Base-by-base conservation (phyloP, 2,797 vertebrate species). In the Cichlasoma orientale region DNA sequence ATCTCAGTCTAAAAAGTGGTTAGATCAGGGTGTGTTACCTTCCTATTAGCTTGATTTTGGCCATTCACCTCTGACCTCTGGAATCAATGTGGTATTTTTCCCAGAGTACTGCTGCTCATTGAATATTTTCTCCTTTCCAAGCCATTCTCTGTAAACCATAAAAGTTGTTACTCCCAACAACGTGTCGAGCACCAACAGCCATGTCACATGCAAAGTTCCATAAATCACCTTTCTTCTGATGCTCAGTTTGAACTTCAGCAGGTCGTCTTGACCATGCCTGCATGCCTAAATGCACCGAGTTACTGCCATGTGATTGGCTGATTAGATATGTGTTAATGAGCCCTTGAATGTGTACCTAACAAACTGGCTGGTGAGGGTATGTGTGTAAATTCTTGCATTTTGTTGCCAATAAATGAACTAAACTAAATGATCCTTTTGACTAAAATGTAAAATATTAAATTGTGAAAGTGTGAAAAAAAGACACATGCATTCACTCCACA, bases 81-180 rank as follows among this genome's bases (percentile, higher is more conserved):
- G 82, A 82, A 89, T 89, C 88, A 89, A 79, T 63, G 77, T 84
- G 68, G 50, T 74, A 86, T 84, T 75, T 90, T 21, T 1, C 38
- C 38, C 38, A 41, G 11, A 23, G 36, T 41, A 41, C 14, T 63
- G 38, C 38, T 27, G 23, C 59, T 18, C 14, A 63, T 23, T 25
- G 14, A 14, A 27, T 63, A 12, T 44, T 5, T 41, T 41, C 3
- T 41, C 11, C 11, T 41, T 41, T 41, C 11, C 38, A 12, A 11
- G 11, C 38, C 38, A 12, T 38, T 38, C 36, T 38, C 36, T 38
- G 7, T 38, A 38, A 38, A 38, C 36, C 36, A 2, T 12, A 7
- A 38, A 38, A 12, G 11, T 41, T 12, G 12, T 13, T 41, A 41
- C 38, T 41, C 12, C 3, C 10, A 38, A 38, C 3, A 38, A 38